Conservation (phyloP, 2,797 vertebrate species). For the Chaenodraco wilsoni region DNA sequence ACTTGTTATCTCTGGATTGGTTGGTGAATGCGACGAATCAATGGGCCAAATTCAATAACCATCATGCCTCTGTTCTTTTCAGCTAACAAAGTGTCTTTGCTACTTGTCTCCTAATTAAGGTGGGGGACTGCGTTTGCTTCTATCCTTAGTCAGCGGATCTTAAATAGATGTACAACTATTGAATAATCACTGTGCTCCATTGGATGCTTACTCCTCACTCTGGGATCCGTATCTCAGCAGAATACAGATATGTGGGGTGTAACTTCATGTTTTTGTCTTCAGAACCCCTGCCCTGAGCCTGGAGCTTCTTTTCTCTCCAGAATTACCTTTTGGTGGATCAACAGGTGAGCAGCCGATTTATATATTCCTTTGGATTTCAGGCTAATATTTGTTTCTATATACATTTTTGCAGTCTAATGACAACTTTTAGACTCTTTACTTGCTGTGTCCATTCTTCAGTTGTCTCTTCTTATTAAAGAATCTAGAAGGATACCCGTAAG, state of each 20-base stretch:
- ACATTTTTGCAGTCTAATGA: too few species aligned
- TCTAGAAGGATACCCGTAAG: too few species aligned
- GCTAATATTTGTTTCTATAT: too few species aligned
- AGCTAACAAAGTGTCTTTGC: background rate
- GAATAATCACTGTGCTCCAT: too few species aligned
- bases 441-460: too few species aligned
- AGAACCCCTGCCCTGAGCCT: constrained; percentile 95
- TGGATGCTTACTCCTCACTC: background rate
- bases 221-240: background rate
- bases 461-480: too few species aligned
- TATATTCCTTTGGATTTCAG: too few species aligned
- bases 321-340: constrained; percentile 98
- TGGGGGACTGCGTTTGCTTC: background rate
- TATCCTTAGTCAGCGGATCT: background rate
- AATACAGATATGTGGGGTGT: background rate
- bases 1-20: background rate
- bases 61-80: background rate
- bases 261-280: constrained; percentile 27
- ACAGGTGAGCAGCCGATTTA: constrained; percentile 77
- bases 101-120: background rate
- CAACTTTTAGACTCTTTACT: too few species aligned
- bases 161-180: background rate
- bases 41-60: background rate
- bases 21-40: background rate
- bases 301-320: constrained; percentile 93